Percentiles rank a stretch among this genome's conserved stretches.
These are phyloP conservation scores for Proales similis DNA, from an alignment of 1,140 invertebrate species.

Conservation along the genomic window DNA sequence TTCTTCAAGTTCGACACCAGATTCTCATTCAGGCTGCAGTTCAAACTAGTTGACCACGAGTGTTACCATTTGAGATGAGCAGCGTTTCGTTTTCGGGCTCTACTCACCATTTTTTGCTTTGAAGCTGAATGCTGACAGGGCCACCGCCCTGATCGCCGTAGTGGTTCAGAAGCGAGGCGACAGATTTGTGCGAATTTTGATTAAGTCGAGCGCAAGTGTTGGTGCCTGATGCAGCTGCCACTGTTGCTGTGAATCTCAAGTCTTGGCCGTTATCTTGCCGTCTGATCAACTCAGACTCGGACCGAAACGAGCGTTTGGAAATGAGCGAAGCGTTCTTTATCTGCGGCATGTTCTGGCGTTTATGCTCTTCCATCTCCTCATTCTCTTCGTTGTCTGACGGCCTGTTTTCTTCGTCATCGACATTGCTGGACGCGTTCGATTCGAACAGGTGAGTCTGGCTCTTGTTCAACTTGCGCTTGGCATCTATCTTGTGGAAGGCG, in stretches of 20 bases:
- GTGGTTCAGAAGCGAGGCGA: conserved; percentile 24
- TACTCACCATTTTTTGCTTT: conserved; percentile 24
- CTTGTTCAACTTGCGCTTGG: neutral
- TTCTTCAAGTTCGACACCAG: conserved; percentile 77
- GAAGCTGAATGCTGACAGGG: too few species aligned
- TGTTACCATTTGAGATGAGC: neutral
- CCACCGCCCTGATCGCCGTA: conserved; percentile 8
- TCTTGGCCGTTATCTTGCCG: conserved; percentile 10
- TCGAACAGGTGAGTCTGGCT: neutral
- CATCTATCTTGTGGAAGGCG: conserved; percentile 13
- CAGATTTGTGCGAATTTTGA: conserved; percentile 36
- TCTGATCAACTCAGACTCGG: conserved; percentile 28
- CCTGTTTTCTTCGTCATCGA: neutral
- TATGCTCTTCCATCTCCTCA: neutral
- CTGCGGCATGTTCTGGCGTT: conserved; percentile 25
- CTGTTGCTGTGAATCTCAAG: conserved; percentile 25
- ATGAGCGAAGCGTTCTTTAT: conserved; percentile 33
- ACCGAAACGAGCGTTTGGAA: conserved; percentile 28
- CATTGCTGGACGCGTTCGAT: neutral
- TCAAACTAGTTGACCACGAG: neutral
- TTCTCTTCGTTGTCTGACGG: conserved; percentile 11
- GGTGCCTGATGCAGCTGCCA: neutral
- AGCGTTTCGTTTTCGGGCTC: neutral
- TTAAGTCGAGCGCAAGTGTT: neutral
- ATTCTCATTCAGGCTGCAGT: conserved; percentile 41